Percentiles rank a stretch among this genome's conserved stretches.
Evolutionary conservation across 2,888 invertebrate species (phyloP).

Genomic region (Diarsia dahlii): DNA sequence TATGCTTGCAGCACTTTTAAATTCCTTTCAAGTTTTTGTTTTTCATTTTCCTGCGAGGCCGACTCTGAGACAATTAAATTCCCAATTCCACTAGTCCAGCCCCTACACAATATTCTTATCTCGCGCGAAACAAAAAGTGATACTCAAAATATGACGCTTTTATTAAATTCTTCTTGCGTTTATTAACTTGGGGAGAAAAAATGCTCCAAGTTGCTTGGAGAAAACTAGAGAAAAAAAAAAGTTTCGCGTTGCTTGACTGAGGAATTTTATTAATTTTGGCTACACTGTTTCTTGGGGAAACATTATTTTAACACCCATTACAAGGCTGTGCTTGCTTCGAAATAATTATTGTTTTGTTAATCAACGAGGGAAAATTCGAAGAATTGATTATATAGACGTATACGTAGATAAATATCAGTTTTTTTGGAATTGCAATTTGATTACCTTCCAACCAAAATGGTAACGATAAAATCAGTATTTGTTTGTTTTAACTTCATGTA

Average conservation of each 20-base stretch:
- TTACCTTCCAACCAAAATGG: not conserved
- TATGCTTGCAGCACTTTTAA: slow-evolving; percentile 2
- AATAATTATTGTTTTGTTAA: slow-evolving; percentile 57
- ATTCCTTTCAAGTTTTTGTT: slow-evolving; percentile 28
- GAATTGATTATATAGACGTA: slow-evolving; percentile 16
- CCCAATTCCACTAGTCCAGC: slow-evolving; percentile 60
- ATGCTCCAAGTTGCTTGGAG: slow-evolving; percentile 79
- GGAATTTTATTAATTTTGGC: slow-evolving; percentile 87
- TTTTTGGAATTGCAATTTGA: not conserved
- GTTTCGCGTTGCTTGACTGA: slow-evolving; percentile 83
- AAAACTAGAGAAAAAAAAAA: slow-evolving; percentile 80
- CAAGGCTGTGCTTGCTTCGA: slow-evolving; percentile 66
- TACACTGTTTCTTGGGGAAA: slow-evolving; percentile 79
- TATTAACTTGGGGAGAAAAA: slow-evolving; percentile 82
- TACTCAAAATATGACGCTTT: slow-evolving; percentile 84
- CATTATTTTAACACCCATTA: slow-evolving; percentile 78
- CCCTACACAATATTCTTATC: slow-evolving; percentile 65
- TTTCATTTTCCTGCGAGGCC: slow-evolving; percentile 41
- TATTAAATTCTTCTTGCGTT: slow-evolving; percentile 89
- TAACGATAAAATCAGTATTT: not conserved
- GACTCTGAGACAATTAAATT: slow-evolving; percentile 61
- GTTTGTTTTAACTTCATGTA: no score
- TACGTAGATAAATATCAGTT: not conserved
- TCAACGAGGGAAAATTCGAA: slow-evolving; percentile 29
- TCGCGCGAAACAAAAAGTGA: slow-evolving; percentile 70